phyloP scores from a whole-genome alignment of 2,888 invertebrate genomes.

The Agrilus biguttatus region DNA sequence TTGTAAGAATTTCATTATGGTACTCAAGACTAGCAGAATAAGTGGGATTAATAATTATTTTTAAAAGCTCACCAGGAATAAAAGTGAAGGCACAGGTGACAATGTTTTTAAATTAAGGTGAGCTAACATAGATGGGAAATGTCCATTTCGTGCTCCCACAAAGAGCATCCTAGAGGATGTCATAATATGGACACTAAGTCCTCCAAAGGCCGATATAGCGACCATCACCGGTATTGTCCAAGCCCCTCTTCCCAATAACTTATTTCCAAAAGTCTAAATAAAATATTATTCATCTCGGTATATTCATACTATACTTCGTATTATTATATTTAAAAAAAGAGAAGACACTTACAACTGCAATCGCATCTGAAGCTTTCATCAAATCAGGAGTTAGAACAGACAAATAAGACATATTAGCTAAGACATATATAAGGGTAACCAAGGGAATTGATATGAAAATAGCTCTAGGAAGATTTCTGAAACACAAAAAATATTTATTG shows the following conservation, averaged over 20 bases:
- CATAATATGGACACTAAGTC: slow-evolving; percentile 90
- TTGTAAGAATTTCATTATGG: neutral
- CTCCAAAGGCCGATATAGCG: slow-evolving; percentile 84
- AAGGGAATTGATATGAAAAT: slow-evolving; percentile 83
- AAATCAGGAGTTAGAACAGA: slow-evolving; percentile 71
- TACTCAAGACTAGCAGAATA: too few species aligned
- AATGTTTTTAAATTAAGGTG: slow-evolving; percentile 61
- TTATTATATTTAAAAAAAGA: slow-evolving; percentile 2
- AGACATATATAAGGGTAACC: slow-evolving; percentile 74
- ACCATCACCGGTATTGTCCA: slow-evolving; percentile 86
- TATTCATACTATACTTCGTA: neutral
- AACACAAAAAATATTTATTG: slow-evolving; percentile 13
- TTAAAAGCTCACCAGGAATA: slow-evolving; percentile 57
- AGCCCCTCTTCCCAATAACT: slow-evolving; percentile 56
- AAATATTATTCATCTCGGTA: slow-evolving; percentile 10
- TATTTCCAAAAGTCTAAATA: slow-evolving; percentile 72
- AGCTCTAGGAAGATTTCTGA: slow-evolving; percentile 74
- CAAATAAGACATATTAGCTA: slow-evolving; percentile 81
- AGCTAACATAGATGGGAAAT: slow-evolving; percentile 68
- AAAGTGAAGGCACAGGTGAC: slow-evolving; percentile 68
- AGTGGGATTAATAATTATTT: too few species aligned
- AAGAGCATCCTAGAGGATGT: slow-evolving; percentile 86
- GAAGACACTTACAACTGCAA: slow-evolving; percentile 69
- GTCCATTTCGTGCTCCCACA: slow-evolving; percentile 80
- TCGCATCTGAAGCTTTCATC: slow-evolving; percentile 80